Evolutionary conservation across 2,797 vertebrate species (phyloP).

Genomic region (Alauda arvensis): DNA sequence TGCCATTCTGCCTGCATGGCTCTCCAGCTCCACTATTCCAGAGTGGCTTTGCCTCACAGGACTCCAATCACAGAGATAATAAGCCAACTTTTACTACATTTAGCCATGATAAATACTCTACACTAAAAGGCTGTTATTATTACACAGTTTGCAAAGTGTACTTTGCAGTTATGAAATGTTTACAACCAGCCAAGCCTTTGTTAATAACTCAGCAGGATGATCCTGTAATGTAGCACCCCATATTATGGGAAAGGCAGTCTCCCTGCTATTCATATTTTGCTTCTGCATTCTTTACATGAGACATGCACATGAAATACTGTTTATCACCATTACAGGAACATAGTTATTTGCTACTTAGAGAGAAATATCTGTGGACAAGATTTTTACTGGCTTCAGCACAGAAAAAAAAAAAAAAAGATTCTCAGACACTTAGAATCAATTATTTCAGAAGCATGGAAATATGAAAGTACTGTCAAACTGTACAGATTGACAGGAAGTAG

Average conservation of each 20-base stretch:
- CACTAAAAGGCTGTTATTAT: background rate
- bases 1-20: background rate
- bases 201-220: slow-evolving; percentile 15
- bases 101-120: background rate
- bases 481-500: background rate
- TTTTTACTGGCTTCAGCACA: background rate
- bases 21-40: background rate
- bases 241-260: background rate
- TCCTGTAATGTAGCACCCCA: background rate
- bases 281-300: background rate
- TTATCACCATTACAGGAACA: background rate
- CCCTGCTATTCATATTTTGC: background rate
- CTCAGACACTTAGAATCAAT: background rate
- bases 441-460: background rate
- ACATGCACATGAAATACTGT: background rate
- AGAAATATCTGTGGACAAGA: background rate
- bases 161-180: background rate
- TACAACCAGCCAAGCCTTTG: background rate
- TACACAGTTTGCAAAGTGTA: background rate
- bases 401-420: background rate
- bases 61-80: background rate
- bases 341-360: background rate
- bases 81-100: background rate
- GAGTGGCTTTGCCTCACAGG: background rate
- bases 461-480: background rate